These are phyloP conservation scores for Puntigrus tetrazona DNA, from an alignment of 2,113 vertebrate species.

Conservation along the genomic window DNA sequence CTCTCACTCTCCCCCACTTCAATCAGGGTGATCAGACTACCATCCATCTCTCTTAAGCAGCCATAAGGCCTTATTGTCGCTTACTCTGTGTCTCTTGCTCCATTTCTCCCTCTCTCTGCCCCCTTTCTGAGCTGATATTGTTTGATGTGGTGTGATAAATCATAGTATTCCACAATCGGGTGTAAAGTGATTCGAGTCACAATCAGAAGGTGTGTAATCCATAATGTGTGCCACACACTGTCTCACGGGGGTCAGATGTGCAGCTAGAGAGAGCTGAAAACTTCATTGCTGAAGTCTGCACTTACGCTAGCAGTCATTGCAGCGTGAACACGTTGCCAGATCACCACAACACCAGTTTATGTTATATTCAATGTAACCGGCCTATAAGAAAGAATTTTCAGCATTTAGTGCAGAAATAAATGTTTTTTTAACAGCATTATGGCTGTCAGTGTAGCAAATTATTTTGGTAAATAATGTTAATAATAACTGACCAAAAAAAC, in stretches of 20 bases:
- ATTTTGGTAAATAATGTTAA: not conserved
- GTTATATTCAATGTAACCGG: not conserved
- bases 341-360: not conserved
- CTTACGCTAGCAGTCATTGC: conserved; percentile 1
- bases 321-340: not conserved
- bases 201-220: conserved; percentile 32
- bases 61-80: conserved; percentile 9
- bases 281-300: conserved; percentile 15
- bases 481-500: no score
- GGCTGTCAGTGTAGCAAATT: not conserved
- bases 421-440: no score
- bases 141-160: conserved; percentile 40
- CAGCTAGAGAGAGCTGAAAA: conserved; percentile 9
- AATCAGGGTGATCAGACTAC: not conserved
- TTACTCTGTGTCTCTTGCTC: conserved; percentile 3
- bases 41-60: conserved; percentile 19
- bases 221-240: conserved; percentile 20
- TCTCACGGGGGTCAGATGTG: conserved; percentile 8
- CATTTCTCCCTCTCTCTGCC: not conserved
- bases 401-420: not conserved
- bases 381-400: not conserved
- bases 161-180: conserved; percentile 30
- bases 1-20: conserved; percentile 11
- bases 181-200: conserved; percentile 33
- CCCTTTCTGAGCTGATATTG: conserved; percentile 20